A percentile compares a stretch with the other conserved stretches of the same genome.
Conservation (phyloP, 2,888 invertebrate genomes). For the Cheilosia scutellata region DNA sequence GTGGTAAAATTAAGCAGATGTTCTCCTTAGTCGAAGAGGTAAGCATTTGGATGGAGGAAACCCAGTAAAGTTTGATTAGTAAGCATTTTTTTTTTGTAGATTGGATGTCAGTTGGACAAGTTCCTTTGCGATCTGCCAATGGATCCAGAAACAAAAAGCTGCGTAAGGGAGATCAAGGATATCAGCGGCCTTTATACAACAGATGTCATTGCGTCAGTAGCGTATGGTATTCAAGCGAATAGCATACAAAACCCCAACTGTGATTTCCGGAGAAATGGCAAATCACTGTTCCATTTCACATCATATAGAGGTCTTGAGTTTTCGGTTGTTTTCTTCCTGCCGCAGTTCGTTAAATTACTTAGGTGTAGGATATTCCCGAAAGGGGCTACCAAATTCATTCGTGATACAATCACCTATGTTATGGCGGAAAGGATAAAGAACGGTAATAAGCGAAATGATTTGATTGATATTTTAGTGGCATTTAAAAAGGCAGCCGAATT, state of each 20-base stretch:
- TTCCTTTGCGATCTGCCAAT: neutral
- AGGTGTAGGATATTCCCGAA: slow-evolving; percentile 79
- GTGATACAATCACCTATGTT: neutral
- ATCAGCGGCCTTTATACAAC: neutral
- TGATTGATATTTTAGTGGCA: neutral
- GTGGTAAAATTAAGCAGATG: slow-evolving; percentile 83
- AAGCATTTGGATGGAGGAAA: neutral
- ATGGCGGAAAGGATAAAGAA: slow-evolving; percentile 1
- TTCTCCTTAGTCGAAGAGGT: slow-evolving; percentile 82
- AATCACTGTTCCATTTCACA: neutral
- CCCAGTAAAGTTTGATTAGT: too few species aligned
- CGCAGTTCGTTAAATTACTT: slow-evolving; percentile 79
- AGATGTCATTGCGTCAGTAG: slow-evolving; percentile 2
- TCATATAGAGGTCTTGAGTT: neutral
- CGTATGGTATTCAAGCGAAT: neutral
- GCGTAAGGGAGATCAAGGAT: neutral
- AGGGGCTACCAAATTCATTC: slow-evolving; percentile 80
- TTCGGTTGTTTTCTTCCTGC: slow-evolving; percentile 80
- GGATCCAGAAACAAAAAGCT: neutral
- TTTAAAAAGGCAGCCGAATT: neutral
- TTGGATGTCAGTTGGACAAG: neutral
- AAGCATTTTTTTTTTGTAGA: neutral
- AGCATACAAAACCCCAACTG: neutral
- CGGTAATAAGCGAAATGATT: neutral
- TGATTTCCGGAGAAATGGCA: neutral